Conservation (phyloP, 2,888 invertebrate species). For the Sicus ferrugineus region DNA sequence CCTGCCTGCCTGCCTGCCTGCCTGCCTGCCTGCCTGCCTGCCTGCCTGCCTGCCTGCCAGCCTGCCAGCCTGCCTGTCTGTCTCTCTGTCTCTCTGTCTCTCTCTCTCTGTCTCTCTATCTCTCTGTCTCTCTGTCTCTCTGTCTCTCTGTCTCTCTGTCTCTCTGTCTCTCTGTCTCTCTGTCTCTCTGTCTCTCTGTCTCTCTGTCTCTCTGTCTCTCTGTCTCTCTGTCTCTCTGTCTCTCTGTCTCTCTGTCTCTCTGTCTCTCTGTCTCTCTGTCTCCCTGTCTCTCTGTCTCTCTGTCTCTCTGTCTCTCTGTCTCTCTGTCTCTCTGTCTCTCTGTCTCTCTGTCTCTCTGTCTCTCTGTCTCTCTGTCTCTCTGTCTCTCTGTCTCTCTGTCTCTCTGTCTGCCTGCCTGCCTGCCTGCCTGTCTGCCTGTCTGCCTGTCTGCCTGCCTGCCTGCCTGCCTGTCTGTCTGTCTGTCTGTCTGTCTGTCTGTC, state of each 20-base stretch:
- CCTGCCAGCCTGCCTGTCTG: no score
- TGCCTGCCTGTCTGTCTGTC: no score
- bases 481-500: constrained; percentile 12
- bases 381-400: constrained; percentile 11
- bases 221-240: neutral
- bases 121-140: no score
- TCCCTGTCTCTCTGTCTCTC: no score
- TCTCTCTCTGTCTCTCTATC: neutral
- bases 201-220: neutral
- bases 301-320: neutral
- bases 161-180: neutral
- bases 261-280: neutral
- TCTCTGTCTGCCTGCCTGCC: no score
- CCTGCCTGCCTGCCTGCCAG: constrained; percentile 14
- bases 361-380: no score
- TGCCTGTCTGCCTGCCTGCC: no score
- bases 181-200: neutral
- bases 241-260: neutral
- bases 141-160: neutral
- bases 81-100: constrained; percentile 11
- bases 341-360: no score
- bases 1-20: constrained; percentile 17
- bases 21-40: constrained; percentile 17
- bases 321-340: neutral
- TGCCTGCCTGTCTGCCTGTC: no score